A percentile compares a stretch with the other conserved stretches of the same genome.
Evolutionary conservation across 2,888 invertebrate genomes (phyloP).

Genomic region (Tipula helvola): DNA sequence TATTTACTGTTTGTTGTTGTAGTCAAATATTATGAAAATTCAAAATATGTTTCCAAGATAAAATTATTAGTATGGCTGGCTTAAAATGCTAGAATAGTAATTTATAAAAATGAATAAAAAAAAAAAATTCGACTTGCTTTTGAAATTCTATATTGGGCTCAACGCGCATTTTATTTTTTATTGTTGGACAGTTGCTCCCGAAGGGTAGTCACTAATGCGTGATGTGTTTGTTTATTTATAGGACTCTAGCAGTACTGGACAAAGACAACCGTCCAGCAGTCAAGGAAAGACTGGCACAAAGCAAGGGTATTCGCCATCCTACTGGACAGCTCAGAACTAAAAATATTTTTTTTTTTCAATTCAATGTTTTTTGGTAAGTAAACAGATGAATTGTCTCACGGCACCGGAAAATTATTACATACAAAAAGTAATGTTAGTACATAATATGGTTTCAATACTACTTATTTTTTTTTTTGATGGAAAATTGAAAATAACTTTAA

Average conservation of each 20-base stretch:
- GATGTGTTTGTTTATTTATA: conserved; percentile 20
- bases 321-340: conserved; percentile 37
- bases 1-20: conserved; percentile 9
- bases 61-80: not conserved
- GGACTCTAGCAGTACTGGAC: conserved; percentile 38
- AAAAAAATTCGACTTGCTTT: not conserved
- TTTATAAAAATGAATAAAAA: not conserved
- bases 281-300: conserved; percentile 36
- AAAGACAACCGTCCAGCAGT: conserved; percentile 35
- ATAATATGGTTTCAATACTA: not conserved
- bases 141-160: not conserved
- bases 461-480: no score
- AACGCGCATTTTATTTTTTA: not conserved
- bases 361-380: not conserved
- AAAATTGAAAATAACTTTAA: not conserved
- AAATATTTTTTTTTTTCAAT: not conserved
- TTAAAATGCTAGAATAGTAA: not conserved
- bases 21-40: not conserved
- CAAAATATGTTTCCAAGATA: not conserved
- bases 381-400: not conserved
- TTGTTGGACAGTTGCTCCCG: not conserved
- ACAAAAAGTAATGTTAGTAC: not conserved
- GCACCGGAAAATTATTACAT: not conserved
- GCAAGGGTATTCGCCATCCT: conserved; percentile 35
- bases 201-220: not conserved